A percentile compares a stretch with the other conserved stretches of the same genome.
These are phyloP conservation scores for Chelonus formosanus DNA, from an alignment of 2,888 invertebrate genomes.

Conservation along the genomic window DNA sequence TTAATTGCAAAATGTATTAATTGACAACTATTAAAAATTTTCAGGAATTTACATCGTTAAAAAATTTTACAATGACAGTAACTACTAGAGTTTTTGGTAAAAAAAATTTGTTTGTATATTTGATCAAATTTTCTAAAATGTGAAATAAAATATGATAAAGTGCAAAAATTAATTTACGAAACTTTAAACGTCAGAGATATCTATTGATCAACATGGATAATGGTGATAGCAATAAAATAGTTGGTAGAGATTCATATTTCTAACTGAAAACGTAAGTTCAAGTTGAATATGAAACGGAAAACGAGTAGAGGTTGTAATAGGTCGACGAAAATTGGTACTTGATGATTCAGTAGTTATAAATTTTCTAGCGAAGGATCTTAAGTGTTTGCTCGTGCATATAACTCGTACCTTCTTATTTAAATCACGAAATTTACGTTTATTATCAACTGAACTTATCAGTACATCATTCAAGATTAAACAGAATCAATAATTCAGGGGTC, in stretches of 20 bases:
- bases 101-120: too few relatives aligned
- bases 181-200: too few relatives aligned
- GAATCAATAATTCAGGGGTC: too few relatives aligned
- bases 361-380: conserved; percentile 16
- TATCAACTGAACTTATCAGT: conserved; percentile 11
- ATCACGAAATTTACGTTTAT: conserved; percentile 18
- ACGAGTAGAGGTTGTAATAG: conserved; percentile 19
- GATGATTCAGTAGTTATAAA: conserved; percentile 28
- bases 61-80: too few relatives aligned
- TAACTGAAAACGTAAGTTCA: conserved; percentile 18
- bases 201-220: background rate
- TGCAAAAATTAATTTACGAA: too few relatives aligned
- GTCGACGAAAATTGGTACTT: conserved; percentile 30
- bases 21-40: too few relatives aligned
- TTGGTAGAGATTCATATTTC: conserved; percentile 8
- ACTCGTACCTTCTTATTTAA: conserved; percentile 16
- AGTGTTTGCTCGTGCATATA: conserved; percentile 19
- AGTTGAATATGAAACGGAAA: conserved; percentile 15
- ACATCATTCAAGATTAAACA: conserved; percentile 8
- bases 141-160: too few relatives aligned
- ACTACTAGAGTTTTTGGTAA: too few relatives aligned
- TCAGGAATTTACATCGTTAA: too few relatives aligned
- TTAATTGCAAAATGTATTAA: too few relatives aligned
- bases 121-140: too few relatives aligned
- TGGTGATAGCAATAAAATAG: background rate